These are phyloP conservation scores for Lordiphosa fenestrarum DNA, from an alignment of 2,888 invertebrate species.

Conservation along the genomic window DNA sequence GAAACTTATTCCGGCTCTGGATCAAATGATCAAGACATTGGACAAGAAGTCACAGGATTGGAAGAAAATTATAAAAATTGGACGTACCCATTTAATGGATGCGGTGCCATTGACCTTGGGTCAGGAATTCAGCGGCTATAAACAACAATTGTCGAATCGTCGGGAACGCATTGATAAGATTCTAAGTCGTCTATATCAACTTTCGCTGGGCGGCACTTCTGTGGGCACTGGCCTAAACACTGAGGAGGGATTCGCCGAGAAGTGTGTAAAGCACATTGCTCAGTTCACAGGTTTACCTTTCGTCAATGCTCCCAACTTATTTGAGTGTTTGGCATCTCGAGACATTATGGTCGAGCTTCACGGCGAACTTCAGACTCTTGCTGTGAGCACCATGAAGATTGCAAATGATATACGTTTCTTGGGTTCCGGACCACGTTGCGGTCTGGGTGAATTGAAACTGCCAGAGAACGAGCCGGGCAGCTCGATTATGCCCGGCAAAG, in stretches of 20 bases:
- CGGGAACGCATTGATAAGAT: slow-evolving; percentile 89
- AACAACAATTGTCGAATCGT: slow-evolving; percentile 89
- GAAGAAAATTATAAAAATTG: slow-evolving; percentile 95
- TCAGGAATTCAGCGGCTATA: slow-evolving; percentile 97
- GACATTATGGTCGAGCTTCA: slow-evolving; percentile 97
- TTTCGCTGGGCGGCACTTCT: slow-evolving; percentile 97
- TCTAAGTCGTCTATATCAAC: slow-evolving; percentile 90
- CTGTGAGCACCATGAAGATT: slow-evolving; percentile 96
- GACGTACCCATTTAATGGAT: slow-evolving; percentile 91
- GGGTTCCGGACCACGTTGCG: slow-evolving; percentile 97
- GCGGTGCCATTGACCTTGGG: slow-evolving; percentile 96
- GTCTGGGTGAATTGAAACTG: slow-evolving; percentile 93
- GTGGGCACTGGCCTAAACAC: slow-evolving; percentile 98
- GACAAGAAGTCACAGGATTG: slow-evolving; percentile 90
- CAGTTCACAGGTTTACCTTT: slow-evolving; percentile 93
- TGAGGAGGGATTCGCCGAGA: slow-evolving; percentile 93
- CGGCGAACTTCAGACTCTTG: slow-evolving; percentile 94
- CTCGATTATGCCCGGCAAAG: slow-evolving; percentile 99
- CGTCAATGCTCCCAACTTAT: slow-evolving; percentile 95
- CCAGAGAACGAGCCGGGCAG: slow-evolving; percentile 99
- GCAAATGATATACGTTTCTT: slow-evolving; percentile 95
- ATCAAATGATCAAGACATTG: slow-evolving; percentile 84
- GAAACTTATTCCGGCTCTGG: slow-evolving; percentile 89
- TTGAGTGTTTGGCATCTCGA: slow-evolving; percentile 97
- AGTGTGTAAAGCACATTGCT: slow-evolving; percentile 89